These are phyloP conservation scores for Oxyura jamaicensis DNA, from an alignment of 2,113 vertebrate genomes.

Conservation along the genomic window DNA sequence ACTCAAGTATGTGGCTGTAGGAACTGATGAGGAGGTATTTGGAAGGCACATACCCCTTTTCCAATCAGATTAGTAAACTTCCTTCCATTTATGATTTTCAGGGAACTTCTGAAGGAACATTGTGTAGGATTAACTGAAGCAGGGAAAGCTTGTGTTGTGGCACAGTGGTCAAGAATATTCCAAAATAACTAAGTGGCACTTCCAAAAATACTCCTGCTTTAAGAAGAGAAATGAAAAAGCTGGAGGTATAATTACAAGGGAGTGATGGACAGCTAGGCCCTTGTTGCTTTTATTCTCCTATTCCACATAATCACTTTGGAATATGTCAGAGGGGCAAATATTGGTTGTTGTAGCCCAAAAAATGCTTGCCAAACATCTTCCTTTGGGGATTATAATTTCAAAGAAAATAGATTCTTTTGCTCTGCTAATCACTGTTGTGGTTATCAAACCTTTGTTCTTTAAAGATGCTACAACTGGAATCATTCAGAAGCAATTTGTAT, in stretches of 20 bases:
- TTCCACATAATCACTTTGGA: neutral
- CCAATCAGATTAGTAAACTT: neutral
- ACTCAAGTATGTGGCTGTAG: neutral
- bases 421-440: neutral
- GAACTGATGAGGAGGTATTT: neutral
- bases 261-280: neutral
- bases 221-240: neutral
- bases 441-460: slow-evolving; percentile 27
- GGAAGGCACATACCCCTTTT: neutral
- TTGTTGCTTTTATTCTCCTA: neutral
- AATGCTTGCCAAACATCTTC: neutral
- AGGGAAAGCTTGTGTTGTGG: neutral
- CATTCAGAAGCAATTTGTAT: slow-evolving; percentile 21
- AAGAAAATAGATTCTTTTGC: neutral
- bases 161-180: neutral
- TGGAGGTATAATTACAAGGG: slow-evolving; percentile 2
- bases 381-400: neutral
- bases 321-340: neutral
- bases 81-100: neutral
- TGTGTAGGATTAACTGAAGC: neutral
- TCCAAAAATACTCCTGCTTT: slow-evolving; percentile 41
- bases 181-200: slow-evolving; percentile 19
- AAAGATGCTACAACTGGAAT: neutral
- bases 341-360: neutral
- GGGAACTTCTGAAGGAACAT: neutral